phyloP scores from a whole-genome alignment of 2,888 invertebrate species.

The Rotaria magnacalcarata region DNA sequence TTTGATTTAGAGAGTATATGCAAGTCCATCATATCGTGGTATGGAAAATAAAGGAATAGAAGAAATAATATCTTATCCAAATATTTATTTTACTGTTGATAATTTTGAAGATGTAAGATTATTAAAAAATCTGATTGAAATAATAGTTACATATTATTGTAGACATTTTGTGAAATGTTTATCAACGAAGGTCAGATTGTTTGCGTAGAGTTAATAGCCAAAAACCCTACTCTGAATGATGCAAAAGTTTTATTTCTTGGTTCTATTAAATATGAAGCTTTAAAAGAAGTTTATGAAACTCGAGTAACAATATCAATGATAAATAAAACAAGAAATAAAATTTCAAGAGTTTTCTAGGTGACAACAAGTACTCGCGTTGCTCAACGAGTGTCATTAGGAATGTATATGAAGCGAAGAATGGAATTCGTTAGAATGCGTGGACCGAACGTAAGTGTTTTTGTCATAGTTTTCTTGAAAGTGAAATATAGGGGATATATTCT shows the following conservation, averaged over 20 bases:
- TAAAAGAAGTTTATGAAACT: conserved; percentile 91
- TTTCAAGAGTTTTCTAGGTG: conserved; percentile 46
- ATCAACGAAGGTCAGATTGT: conserved; percentile 98
- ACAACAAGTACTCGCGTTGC: conserved; percentile 87
- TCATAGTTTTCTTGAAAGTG: no score
- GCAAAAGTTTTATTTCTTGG: conserved; percentile 89
- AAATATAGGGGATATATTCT: no score
- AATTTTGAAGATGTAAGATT: conserved; percentile 84
- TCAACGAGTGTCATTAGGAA: conserved; percentile 86
- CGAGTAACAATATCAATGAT: conserved; percentile 66
- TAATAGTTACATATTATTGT: conserved; percentile 46
- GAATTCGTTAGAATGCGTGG: conserved; percentile 98
- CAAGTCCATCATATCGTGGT: conserved; percentile 87
- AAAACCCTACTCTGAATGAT: conserved; percentile 70
- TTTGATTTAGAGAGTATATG: conserved; percentile 73
- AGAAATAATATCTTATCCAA: conserved; percentile 96
- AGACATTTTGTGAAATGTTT: conserved; percentile 88
- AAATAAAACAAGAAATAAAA: background rate
- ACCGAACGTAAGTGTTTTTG: conserved; percentile 75
- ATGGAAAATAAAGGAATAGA: conserved; percentile 97
- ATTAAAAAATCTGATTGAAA: no score
- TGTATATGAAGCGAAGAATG: conserved; percentile 67
- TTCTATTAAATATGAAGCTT: conserved; percentile 90
- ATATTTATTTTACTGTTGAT: conserved; percentile 98
- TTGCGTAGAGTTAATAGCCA: conserved; percentile 90